Evolutionary conservation across 2,888 invertebrate species (phyloP), one percentile per base, ranked within the genome.

Genomic region (Tiliacea aurago): DNA sequence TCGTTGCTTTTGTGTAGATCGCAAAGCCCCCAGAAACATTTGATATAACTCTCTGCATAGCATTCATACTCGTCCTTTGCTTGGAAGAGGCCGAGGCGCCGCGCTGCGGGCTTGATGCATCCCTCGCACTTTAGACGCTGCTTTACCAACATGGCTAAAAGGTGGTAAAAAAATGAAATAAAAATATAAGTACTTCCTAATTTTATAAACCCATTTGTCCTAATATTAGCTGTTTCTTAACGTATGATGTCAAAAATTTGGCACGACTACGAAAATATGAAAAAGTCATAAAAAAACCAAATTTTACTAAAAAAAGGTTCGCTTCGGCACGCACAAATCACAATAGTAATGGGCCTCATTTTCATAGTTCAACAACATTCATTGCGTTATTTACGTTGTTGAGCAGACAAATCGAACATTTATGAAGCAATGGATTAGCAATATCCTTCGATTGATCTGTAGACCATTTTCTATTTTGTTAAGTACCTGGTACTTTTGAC

Each of bases 1-100:
- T 92, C 91, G 4, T 83, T 80, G 76, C 93, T 93, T 74, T 84
- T 91, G 71, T 95, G 94, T 28, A 89, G 90, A 80, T 94, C 94
- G 78, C 95, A 95, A 7, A 95, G 86, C 7, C 91, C 90, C 95
- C 95, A 95, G 80, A 96, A 95, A 79, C 94, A 94, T 86, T 95
- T 95, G 37, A 95, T 86, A 72, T 95, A 96, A 82, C 93, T 90
- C 63, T 95, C 93, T 0, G 93, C 89, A 75, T 94, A 94, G 78
- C 94, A 95, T 74, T 94, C 94, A 58, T 90, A 93, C 45, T 92
- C 91, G 64, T 94, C 92, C 33, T 87, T 91, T 3, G 86, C 86
- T 77, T 90, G 88, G 72, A 93, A 91, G 18, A 93, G 85, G 0
- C 90, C 93, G n/a, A 94, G 87, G 18, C 93, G 89, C 10, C 89